phyloP scores from a whole-genome alignment of 2,113 vertebrate species.

The Gymnorhina tibicen region DNA sequence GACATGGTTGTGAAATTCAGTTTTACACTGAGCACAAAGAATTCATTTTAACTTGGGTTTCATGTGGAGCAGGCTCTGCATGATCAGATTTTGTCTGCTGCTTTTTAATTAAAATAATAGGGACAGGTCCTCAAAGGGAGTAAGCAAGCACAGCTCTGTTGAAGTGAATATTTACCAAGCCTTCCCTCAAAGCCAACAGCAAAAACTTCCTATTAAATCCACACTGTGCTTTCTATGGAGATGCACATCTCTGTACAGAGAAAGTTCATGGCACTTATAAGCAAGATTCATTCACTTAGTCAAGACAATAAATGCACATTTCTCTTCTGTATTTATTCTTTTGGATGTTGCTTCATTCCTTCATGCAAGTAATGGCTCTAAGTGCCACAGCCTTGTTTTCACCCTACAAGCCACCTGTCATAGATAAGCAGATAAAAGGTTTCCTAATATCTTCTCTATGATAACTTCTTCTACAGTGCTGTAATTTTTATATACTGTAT shows the following conservation, averaged over 20 bases:
- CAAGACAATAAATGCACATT: neutral
- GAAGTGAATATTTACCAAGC: neutral
- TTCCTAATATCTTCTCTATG: neutral
- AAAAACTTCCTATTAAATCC: neutral
- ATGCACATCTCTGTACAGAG: neutral
- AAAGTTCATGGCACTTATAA: neutral
- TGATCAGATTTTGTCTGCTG: neutral
- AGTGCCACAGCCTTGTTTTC: neutral
- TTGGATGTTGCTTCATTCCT: neutral
- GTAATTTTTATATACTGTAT: neutral
- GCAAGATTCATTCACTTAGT: neutral
- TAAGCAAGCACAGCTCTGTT: neutral
- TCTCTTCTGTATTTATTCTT: neutral
- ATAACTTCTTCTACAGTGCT: neutral
- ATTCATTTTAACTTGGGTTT: neutral
- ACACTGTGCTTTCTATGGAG: neutral
- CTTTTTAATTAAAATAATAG: constrained; percentile 6
- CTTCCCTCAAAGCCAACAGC: neutral
- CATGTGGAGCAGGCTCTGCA: neutral
- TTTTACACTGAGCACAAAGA: neutral
- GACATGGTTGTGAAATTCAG: neutral
- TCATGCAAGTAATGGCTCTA: neutral
- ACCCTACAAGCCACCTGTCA: neutral
- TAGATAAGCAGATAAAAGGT: neutral
- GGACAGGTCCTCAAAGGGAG: neutral